Evolutionary conservation across 2,113 vertebrate genomes (phyloP), one percentile per base, ranked within the genome.

Genomic region (Callaeas wilsoni): DNA sequence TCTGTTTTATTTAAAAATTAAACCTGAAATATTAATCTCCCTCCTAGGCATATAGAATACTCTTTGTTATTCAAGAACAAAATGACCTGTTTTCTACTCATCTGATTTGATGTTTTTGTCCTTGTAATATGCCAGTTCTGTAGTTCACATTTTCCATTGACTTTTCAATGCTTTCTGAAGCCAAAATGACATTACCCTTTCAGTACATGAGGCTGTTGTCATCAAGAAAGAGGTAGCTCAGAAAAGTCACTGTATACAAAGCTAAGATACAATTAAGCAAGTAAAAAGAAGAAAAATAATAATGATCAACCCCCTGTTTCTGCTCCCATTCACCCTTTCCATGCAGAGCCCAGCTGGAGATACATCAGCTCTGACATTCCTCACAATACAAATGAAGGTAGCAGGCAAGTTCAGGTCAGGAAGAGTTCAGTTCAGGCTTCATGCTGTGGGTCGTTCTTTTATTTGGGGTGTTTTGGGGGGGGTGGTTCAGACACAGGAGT

Each of bases 121-220:
- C 79, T 76, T 62, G 27, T 78, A 94, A 88, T 96, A 94, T 93
- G 84, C 50, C 93, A 91, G 94, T 95, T 95, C 95, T 94, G 64
- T 93, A 96, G 97, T 94, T 96, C 97, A 96, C 46, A 32, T 95
- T 86, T 93, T 81, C 64, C 83, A 90, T 64, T 90, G 90, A 78
- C 70, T 96, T 90, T 65, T 68, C 60, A 60, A 60, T 89, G 75
- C 49, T 89, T 96, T 89, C 70, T 80, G 25, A 86, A 87, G 56
- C 56, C 69, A 67, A 76, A 85, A 86, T 65, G 71, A 78, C 84
- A 93, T 96, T 95, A 94, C 49, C 94, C 75, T 95, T 93, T 89
- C 91, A 85, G 87, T 41, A 71, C 30, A 73, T 2, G 17, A 50
- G 41, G 52, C 33, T 78, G 30, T 12, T 85, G 75, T 69, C 84